These are phyloP conservation scores for Uloborus plumipes DNA, from an alignment of 2,888 invertebrate genomes.

Conservation along the genomic window DNA sequence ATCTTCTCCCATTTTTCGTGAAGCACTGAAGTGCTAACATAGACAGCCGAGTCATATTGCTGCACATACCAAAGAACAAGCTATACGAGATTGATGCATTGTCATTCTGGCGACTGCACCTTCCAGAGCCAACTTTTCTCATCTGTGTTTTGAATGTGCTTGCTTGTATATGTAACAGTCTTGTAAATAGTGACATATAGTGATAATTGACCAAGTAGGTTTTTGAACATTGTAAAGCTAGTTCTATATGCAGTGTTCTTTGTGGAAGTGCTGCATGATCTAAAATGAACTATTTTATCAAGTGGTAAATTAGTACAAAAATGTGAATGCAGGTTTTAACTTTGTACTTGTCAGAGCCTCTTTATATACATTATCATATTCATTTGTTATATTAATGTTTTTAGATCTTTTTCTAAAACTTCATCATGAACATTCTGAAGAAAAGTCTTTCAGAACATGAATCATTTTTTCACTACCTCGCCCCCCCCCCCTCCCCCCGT, in stretches of 20 bases:
- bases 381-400: slow-evolving; percentile 35
- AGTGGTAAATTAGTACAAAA: slow-evolving; percentile 53
- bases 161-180: slow-evolving; percentile 36
- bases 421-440: slow-evolving; percentile 3
- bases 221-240: slow-evolving; percentile 27
- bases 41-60: no score
- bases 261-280: slow-evolving; percentile 26
- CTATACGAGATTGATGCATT: no score
- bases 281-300: slow-evolving; percentile 51
- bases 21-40: no score
- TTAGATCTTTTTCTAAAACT: slow-evolving; percentile 4
- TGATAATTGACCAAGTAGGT: slow-evolving; percentile 31
- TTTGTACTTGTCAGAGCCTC: slow-evolving; percentile 46
- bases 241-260: slow-evolving; percentile 34
- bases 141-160: slow-evolving; percentile 19
- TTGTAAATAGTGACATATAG: slow-evolving; percentile 46
- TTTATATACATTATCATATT: slow-evolving; percentile 42
- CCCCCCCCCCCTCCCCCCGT: no score
- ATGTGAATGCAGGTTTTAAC: slow-evolving; percentile 59
- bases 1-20: not conserved
- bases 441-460: slow-evolving; percentile 6
- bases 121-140: no score
- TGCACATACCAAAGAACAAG: no score
- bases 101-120: no score
- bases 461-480: no score